Percentiles rank a stretch among this genome's conserved stretches.
Evolutionary conservation across 2,888 invertebrate genomes (phyloP).

Genomic region (Agrypnus murinus): DNA sequence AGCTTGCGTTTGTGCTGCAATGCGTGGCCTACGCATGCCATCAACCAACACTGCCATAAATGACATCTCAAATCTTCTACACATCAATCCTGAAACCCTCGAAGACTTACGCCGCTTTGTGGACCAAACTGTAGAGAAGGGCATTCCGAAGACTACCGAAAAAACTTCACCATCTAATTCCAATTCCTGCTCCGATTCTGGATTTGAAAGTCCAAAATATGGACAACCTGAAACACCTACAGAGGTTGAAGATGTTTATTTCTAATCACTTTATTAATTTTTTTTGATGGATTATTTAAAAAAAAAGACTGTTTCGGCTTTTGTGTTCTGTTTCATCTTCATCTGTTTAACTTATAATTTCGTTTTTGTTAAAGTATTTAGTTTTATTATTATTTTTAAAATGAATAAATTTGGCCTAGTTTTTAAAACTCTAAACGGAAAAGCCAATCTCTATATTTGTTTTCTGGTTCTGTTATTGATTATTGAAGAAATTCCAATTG

Average conservation of each 20-base stretch:
- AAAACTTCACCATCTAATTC: slow-evolving; percentile 51
- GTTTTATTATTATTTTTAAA: slow-evolving; percentile 1
- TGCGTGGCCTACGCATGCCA: slow-evolving; percentile 75
- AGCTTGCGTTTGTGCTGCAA: slow-evolving; percentile 81
- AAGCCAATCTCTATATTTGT: not conserved
- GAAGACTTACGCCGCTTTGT: slow-evolving; percentile 76
- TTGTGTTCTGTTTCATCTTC: not conserved
- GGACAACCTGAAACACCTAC: slow-evolving; percentile 70
- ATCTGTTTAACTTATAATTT: slow-evolving; percentile 5
- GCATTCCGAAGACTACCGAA: slow-evolving; percentile 60
- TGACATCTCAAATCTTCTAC: slow-evolving; percentile 71
- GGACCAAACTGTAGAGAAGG: slow-evolving; percentile 75
- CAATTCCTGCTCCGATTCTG: slow-evolving; percentile 47
- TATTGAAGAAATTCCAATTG: not conserved
- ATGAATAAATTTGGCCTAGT: slow-evolving; percentile 32
- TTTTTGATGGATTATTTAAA: not conserved
- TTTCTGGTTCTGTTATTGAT: not conserved
- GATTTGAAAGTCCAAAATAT: slow-evolving; percentile 66
- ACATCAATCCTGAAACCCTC: slow-evolving; percentile 73
- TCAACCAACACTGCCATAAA: slow-evolving; percentile 67
- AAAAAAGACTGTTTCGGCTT: slow-evolving; percentile 26
- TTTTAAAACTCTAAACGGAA: slow-evolving; percentile 38
- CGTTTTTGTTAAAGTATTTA: slow-evolving; percentile 17
- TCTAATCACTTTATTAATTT: slow-evolving; percentile 58
- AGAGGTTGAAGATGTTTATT: slow-evolving; percentile 69